Conservation (phyloP, 2,888 invertebrate genomes). For the Venusia cambrica region DNA sequence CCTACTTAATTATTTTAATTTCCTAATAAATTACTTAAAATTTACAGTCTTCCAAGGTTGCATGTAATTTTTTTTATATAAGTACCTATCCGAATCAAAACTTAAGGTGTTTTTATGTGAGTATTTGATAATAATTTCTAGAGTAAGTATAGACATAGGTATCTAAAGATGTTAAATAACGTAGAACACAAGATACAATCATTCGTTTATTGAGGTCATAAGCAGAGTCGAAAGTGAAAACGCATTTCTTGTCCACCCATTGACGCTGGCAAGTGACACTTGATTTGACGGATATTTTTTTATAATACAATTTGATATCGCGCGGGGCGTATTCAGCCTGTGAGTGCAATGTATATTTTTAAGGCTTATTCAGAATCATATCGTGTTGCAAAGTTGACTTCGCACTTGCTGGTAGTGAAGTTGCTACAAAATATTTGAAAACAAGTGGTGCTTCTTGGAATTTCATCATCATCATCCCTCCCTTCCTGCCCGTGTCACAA, state of each 20-base stretch:
- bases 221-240: constrained; percentile 51
- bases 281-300: constrained; percentile 16
- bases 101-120: too few relatives aligned
- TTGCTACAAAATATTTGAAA: too few relatives aligned
- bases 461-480: too few relatives aligned
- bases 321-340: neutral
- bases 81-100: too few relatives aligned
- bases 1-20: too few relatives aligned
- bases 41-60: neutral
- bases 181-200: constrained; percentile 25
- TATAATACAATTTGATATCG: constrained; percentile 7
- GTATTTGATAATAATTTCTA: neutral
- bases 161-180: constrained; percentile 15
- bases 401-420: too few relatives aligned
- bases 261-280: constrained; percentile 10
- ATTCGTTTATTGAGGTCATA: constrained; percentile 39
- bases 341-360: constrained; percentile 1
- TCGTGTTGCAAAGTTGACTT: too few relatives aligned
- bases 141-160: neutral
- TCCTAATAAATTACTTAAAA: too few relatives aligned
- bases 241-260: constrained; percentile 43
- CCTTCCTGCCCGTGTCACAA: too few relatives aligned
- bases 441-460: too few relatives aligned
- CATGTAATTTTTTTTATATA: too few relatives aligned
- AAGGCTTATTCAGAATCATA: neutral